Base-by-base conservation (phyloP, 2,113 vertebrate species). In the Tragelaphus scriptus region DNA sequence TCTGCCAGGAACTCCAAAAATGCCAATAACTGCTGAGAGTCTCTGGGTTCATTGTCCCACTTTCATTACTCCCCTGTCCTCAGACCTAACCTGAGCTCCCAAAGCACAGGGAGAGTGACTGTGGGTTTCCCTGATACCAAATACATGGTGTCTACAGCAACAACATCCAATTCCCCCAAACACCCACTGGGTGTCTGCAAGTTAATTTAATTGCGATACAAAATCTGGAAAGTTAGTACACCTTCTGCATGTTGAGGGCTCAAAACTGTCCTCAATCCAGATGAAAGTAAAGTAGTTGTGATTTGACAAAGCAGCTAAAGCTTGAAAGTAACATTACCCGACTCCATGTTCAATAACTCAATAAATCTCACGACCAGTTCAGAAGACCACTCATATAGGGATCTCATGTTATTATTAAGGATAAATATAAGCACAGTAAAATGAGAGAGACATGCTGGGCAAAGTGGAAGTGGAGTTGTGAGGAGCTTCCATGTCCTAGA, bases 301-400 rank as follows among this genome's bases (percentile, higher is more conserved):
- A 75, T 40, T 40, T 75, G n/a, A 75, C n/a, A 75, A 75, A 68
- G 68, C 0, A 13, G 68, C 21, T 11, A 25, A 75, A 3, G 0
- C 68, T 12, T 40, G 10, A 1, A 75, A 75, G 36, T 23, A 40
- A 0, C 0, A 23, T 21, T 40, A 75, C 19, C 5, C 1, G 0
- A 68, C 32, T 21, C 65, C 17, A n/a, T 68, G 32, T 68, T 68
- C 65, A n/a, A 68, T 36, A 36, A 36, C 65, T 1, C 32, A 36
- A 19, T 36, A 68, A 68, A 68, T 4, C 32, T 65, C 15, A n/a
- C 0, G 16, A 68, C 32, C 65, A 19, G 2, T 5, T 68, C 32
- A 68, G 65, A 19, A 68, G 65, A 68, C 32, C 32, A 68, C 32
- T 19, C 32, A n/a, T 16, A n/a, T 68, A n/a, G 1, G 0, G 32